Evolutionary conservation across 1,140 invertebrate species (phyloP).

Genomic region (Musca vetustissima): DNA sequence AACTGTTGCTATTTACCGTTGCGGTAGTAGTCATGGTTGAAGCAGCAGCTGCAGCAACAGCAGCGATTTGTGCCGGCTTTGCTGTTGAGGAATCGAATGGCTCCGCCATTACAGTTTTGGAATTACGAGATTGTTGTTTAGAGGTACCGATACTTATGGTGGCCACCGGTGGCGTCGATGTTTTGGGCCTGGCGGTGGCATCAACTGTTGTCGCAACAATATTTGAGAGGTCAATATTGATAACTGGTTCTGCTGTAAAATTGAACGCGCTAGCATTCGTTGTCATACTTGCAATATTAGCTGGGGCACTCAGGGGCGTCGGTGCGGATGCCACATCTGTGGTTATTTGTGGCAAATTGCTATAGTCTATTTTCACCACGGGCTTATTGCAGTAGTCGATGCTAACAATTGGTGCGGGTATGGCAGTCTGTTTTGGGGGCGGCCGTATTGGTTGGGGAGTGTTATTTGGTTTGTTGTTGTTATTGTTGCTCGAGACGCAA

Average conservation of each 20-base stretch:
- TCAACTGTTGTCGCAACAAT: slow-evolving; percentile 33
- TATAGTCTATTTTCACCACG: slow-evolving; percentile 54
- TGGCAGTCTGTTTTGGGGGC: slow-evolving; percentile 41
- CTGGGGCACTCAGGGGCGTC: slow-evolving; percentile 31
- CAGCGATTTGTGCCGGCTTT: not conserved
- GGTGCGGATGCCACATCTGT: not conserved
- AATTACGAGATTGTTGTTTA: slow-evolving; percentile 23
- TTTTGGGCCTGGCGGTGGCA: not conserved
- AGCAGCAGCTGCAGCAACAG: not conserved
- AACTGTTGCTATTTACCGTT: slow-evolving; percentile 39
- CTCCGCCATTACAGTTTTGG: slow-evolving; percentile 27
- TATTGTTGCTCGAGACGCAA: slow-evolving; percentile 17
- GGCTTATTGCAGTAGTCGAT: slow-evolving; percentile 47
- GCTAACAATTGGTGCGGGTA: slow-evolving; percentile 50
- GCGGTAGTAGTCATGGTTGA: slow-evolving; percentile 29
- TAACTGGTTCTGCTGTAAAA: slow-evolving; percentile 44
- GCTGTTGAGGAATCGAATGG: slow-evolving; percentile 13
- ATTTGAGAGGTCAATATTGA: slow-evolving; percentile 53
- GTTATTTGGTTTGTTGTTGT: slow-evolving; percentile 23
- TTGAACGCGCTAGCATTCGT: slow-evolving; percentile 32
- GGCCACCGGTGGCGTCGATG: slow-evolving; percentile 26
- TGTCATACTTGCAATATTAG: slow-evolving; percentile 19
- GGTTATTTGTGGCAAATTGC: slow-evolving; percentile 36
- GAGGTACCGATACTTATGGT: slow-evolving; percentile 33
- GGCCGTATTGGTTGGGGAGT: slow-evolving; percentile 31